Evolutionary conservation across 2,888 invertebrate species (phyloP).

Genomic region (Drosophila demipolita): DNA sequence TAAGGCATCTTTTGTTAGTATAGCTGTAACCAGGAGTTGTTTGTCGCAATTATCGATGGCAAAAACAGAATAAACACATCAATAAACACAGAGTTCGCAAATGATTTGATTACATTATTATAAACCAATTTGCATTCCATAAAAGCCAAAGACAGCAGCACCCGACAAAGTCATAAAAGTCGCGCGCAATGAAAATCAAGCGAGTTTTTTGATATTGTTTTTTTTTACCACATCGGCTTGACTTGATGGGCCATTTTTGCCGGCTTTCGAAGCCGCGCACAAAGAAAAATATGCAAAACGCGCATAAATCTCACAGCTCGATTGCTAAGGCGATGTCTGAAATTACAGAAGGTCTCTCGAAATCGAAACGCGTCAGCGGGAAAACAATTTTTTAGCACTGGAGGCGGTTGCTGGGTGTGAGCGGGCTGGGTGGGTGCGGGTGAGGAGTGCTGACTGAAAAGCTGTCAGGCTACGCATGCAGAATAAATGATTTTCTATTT

Average conservation of each 20-base stretch:
- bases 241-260: conserved; percentile 52
- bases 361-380: conserved; percentile 68
- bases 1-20: not conserved
- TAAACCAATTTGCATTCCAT: conserved; percentile 80
- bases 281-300: conserved; percentile 75
- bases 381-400: conserved; percentile 39
- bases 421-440: no score
- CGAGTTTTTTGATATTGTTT: conserved; percentile 5
- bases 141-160: conserved; percentile 67
- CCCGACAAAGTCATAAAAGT: conserved; percentile 73
- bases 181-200: conserved; percentile 73
- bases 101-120: conserved; percentile 78
- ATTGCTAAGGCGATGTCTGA: conserved; percentile 39
- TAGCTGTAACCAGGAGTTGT: conserved; percentile 1
- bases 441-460: not conserved
- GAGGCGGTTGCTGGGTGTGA: not conserved
- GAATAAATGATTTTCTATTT: conserved; percentile 81
- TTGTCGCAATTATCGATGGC: conserved; percentile 36
- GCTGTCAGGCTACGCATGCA: conserved; percentile 63
- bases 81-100: conserved; percentile 68
- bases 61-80: conserved; percentile 69
- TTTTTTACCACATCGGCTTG: conserved; percentile 9
- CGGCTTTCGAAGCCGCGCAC: conserved; percentile 54
- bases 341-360: conserved; percentile 59
- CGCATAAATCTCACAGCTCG: conserved; percentile 73